A percentile compares a stretch with the other conserved stretches of the same genome.
These are phyloP conservation scores for Drosophila formosana DNA, from an alignment of 2,888 invertebrate genomes.

Conservation along the genomic window DNA sequence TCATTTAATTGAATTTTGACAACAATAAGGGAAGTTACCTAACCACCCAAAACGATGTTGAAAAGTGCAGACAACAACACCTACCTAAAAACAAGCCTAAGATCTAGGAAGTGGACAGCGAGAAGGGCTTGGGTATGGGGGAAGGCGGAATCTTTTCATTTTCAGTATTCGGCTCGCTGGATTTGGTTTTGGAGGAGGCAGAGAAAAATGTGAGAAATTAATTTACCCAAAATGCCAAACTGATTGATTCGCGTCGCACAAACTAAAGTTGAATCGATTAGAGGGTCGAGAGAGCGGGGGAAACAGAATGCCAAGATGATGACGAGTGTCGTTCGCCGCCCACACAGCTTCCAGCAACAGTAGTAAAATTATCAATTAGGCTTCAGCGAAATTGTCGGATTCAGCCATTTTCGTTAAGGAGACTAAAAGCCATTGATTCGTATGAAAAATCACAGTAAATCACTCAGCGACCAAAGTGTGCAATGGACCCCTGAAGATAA, in stretches of 20 bases:
- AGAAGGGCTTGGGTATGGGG: neutral
- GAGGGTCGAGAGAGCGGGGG: neutral
- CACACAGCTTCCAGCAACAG: conserved; percentile 8
- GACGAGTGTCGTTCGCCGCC: conserved; percentile 8
- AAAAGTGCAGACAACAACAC: conserved; percentile 44
- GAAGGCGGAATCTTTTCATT: conserved; percentile 46
- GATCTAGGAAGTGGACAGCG: neutral
- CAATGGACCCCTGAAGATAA: conserved; percentile 49
- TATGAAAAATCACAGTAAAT: conserved; percentile 75
- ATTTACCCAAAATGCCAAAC: conserved; percentile 68
- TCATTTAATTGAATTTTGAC: conserved; percentile 73
- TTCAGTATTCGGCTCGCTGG: conserved; percentile 31
- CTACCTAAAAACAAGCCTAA: neutral
- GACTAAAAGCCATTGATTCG: conserved; percentile 55
- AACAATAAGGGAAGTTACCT: conserved; percentile 33
- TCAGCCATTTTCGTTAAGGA: conserved; percentile 8
- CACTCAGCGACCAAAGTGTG: conserved; percentile 56
- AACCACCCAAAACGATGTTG: conserved; percentile 14
- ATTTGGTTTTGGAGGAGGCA: conserved; percentile 2
- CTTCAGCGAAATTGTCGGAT: conserved; percentile 18
- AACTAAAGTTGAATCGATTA: conserved; percentile 24
- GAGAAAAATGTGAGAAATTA: conserved; percentile 74
- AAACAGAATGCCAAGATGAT: conserved; percentile 13
- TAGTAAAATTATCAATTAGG: conserved; percentile 70
- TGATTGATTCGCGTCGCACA: conserved; percentile 66